Evolutionary conservation across 2,797 vertebrate genomes (phyloP), one percentile per base, ranked within the genome.

Genomic region (Fundulus diaphanus): DNA sequence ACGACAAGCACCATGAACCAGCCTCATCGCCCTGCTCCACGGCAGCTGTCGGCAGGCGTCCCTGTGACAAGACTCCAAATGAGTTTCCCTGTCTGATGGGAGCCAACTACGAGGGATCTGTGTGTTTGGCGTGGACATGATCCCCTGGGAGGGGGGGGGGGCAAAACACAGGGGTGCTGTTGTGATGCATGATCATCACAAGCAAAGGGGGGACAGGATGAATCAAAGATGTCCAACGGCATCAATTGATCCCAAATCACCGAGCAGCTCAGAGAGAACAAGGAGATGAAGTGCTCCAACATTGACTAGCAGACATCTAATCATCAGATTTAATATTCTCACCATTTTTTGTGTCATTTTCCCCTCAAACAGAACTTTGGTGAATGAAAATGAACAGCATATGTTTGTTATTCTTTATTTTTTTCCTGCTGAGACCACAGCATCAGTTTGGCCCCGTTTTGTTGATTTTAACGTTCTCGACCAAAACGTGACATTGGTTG

Each of bases 31-130:
- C 54, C 56, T 44, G 40, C 68, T 49, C 69, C 70, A 56, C 74
- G 22, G 65, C 73, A 37, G 44, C 49, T 37, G 77, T 86, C 82
- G 70, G 70, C 51, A 77, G 77, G 81, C 68, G 56, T 76, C 74
- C 73, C 76, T 56, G 81, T 89, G 92, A 89, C 61, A 61, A 70
- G 91, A 90, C 86, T 91, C 54, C 73, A 75, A 87, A 92, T 88
- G 76, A 92, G 85, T 42, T 54, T 73, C 78, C 70, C 77, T 82
- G 56, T 68, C 87, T 65, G 80, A 84, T 69, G 31, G 16, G 54
- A 86, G 77, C 63, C 86, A 74, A 77, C 73, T 79, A 73, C 37
- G 52, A 74, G 51, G 31, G n/a, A 49, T 72, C 40, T 8, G 65
- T 2, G 70, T 27, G 73, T 72, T 76, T 83, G 77, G 83, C n/a